Conservation (phyloP, 2,888 invertebrate genomes). For the Mycalesis mineus region DNA sequence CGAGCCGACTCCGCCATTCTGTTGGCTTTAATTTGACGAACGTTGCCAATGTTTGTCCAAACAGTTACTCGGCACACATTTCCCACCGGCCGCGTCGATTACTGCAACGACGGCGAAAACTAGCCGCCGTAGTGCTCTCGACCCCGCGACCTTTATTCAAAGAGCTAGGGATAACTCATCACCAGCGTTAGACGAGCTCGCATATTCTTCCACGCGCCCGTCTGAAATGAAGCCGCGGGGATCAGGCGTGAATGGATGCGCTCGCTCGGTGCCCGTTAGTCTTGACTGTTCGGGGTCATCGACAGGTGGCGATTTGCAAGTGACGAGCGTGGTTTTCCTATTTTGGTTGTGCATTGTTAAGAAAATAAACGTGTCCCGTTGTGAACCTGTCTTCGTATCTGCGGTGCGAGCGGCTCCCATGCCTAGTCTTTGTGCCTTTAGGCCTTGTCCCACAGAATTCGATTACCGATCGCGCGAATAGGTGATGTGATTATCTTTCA, state of each 20-base stretch:
- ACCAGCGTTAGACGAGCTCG: constrained; percentile 45
- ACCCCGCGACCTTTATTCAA: constrained; percentile 73
- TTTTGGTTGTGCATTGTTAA: constrained; percentile 67
- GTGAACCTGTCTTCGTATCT: constrained; percentile 36
- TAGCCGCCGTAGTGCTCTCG: constrained; percentile 61
- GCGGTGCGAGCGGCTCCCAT: constrained; percentile 2
- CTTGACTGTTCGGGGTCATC: constrained; percentile 53
- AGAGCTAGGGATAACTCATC: constrained; percentile 47
- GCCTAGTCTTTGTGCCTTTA: not conserved
- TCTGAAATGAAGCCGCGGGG: constrained; percentile 30
- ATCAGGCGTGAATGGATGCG: constrained; percentile 36
- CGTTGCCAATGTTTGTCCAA: constrained; percentile 62
- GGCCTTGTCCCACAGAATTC: not conserved
- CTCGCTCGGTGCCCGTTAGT: constrained; percentile 59
- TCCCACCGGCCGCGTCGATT: constrained; percentile 43
- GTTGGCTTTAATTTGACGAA: constrained; percentile 59
- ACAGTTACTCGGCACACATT: constrained; percentile 71
- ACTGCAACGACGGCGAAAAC: constrained; percentile 53
- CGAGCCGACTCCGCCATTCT: constrained; percentile 25
- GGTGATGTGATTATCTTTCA: not conserved
- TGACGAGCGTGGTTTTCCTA: constrained; percentile 67
- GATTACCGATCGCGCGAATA: not conserved
- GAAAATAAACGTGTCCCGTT: constrained; percentile 52
- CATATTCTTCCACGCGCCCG: constrained; percentile 25
- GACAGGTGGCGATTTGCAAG: constrained; percentile 72